Evolutionary conservation across 2,797 vertebrate species (phyloP).

Genomic region (Poecilia velifera): DNA sequence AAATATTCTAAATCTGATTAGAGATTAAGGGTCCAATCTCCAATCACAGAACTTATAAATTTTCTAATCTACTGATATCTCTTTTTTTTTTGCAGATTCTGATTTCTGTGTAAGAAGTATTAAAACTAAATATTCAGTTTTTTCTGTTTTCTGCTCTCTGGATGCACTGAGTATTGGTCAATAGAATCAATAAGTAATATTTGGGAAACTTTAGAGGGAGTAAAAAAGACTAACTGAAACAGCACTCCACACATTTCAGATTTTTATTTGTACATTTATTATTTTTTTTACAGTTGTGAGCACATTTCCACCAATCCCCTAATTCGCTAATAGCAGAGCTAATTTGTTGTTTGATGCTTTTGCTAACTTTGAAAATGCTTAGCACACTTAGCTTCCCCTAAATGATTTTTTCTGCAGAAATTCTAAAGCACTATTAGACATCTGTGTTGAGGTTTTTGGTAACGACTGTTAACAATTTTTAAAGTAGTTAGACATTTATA

Average conservation of each 20-base stretch:
- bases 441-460: no score
- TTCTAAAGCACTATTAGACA: no score
- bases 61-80: not conserved
- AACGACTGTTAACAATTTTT: no score
- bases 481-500: no score
- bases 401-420: no score
- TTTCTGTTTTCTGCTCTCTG: not conserved
- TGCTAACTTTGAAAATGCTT: no score
- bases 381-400: no score
- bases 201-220: not conserved
- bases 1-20: not conserved
- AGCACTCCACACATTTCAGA: not conserved
- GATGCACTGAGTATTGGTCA: not conserved
- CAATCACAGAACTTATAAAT: not conserved
- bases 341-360: no score
- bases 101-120: not conserved
- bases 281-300: no score
- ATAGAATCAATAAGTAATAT: not conserved
- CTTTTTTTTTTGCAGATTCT: not conserved
- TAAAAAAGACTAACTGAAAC: not conserved
- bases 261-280: not conserved
- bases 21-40: not conserved
- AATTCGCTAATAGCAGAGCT: no score
- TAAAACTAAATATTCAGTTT: not conserved
- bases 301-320: no score